phyloP scores from a whole-genome alignment of 2,113 vertebrate species.

The Channa maculata region DNA sequence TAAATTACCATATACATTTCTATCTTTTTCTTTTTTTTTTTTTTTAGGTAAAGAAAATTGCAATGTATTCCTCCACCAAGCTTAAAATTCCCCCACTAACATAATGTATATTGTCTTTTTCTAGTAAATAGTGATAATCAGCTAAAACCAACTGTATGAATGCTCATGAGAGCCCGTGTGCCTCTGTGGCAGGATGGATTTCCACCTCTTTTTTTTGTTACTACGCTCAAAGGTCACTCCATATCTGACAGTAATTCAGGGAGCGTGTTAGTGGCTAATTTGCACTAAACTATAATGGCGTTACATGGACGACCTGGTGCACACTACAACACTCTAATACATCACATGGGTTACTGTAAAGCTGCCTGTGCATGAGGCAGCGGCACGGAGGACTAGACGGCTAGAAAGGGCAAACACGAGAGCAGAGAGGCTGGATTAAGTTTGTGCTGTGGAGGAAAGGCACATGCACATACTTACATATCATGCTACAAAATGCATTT shows the following conservation, averaged over 20 bases:
- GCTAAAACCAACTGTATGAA: slow-evolving; percentile 26
- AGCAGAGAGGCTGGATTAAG: slow-evolving; percentile 56
- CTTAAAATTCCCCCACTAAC: background rate
- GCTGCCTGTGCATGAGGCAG: slow-evolving; percentile 22
- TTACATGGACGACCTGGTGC: slow-evolving; percentile 50
- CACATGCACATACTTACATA: slow-evolving; percentile 38
- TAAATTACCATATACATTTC: background rate
- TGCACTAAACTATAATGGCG: slow-evolving; percentile 71
- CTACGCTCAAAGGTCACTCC: slow-evolving; percentile 64
- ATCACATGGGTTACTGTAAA: slow-evolving; percentile 46
- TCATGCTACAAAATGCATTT: too few relatives aligned
- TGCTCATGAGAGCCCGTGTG: slow-evolving; percentile 33
- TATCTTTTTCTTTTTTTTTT: background rate
- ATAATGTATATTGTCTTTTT: background rate
- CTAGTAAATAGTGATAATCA: slow-evolving; percentile 34
- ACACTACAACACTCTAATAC: slow-evolving; percentile 25
- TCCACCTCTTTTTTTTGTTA: slow-evolving; percentile 39
- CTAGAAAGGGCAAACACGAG: slow-evolving; percentile 6
- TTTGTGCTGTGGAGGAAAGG: slow-evolving; percentile 54
- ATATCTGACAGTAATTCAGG: slow-evolving; percentile 66
- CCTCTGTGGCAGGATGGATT: slow-evolving; percentile 50
- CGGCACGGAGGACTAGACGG: background rate
- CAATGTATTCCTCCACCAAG: background rate
- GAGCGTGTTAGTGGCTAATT: slow-evolving; percentile 71
- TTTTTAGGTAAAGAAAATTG: background rate